Evolutionary conservation across 2,113 vertebrate species (phyloP), one percentile per base, ranked within the genome.

Genomic region (Hippopotamus amphibius): DNA sequence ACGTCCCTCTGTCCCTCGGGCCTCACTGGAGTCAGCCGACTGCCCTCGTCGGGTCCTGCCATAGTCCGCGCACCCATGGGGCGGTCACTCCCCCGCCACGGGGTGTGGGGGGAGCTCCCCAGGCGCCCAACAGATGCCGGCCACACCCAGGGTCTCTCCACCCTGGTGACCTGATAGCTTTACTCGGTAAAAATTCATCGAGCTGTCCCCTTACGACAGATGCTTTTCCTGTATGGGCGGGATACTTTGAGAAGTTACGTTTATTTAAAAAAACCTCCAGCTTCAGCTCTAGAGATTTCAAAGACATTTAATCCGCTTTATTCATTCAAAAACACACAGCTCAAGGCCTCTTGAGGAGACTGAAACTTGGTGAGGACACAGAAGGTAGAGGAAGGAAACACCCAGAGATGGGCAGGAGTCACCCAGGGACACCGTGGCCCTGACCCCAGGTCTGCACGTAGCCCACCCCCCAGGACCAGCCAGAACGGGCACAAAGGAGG

Each of bases 201-300:
- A 24, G 17, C 68, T 19, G n/a, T 5, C 33, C 3, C 1, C 16
- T 4, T 5, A 17, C 6, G 3, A n/a, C 6, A 55, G 9, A 10
- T 0, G 13, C 24, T n/a, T n/a, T 17, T 43, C 7, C 26, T 22
- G 3, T 12, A 37, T 0, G 3, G 0, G 2, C 0, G 7, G 41
- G 72, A 50, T 0, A 6, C 65, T 43, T 48, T 5, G 2, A 61
- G n/a, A 87, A 48, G 17, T 30, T 22, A 55, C 1, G 19, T 37
- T 79, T 37, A 21, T 22, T 19, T 4, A 14, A 6, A 16, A 59
- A 48, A 30, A 15, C 46, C 30, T 12, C 41, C 9, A 22, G 22
- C 43, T 88, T 71, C 69, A 33, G 21, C 33, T 21, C 7, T 63
- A 69, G 50, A 41, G 46, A 22, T 9, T 41, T 11, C 57, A 57